Base-by-base conservation (phyloP, 2,113 vertebrate genomes). In the Lamprotornis superbus region DNA sequence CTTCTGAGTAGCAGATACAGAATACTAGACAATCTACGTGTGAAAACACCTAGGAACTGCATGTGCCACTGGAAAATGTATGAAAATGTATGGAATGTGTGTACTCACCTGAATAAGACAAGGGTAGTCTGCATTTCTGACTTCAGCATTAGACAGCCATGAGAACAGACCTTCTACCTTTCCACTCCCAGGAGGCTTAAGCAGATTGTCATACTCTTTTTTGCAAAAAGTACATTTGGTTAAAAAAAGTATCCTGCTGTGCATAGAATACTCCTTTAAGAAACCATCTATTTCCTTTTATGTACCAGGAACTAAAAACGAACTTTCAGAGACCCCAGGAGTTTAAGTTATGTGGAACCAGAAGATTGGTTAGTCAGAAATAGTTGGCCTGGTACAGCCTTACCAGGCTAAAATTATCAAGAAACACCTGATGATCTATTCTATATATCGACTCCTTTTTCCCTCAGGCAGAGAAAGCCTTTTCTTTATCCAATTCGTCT, bases 291-390 rank as follows among this genome's bases (percentile, higher is more conserved):
- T 50, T 67, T 67, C 37, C 18, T 44, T 77, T 71, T 12, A 21
- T 27, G 61, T 53, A 75, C 9, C 18, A 64, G 35, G 12, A 75
- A 59, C 30, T n/a, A 37, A 81, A 42, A 39, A 69, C 4, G 7
- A 81, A 4, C 10, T 68, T 79, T 37, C 0, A 0, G 2, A 69
- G 27, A 78, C 5, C 31, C 12, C 42, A 42, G 27, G 28, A 80
- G 22, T n/a, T 76, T n/a, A 22, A 60, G 9, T 8, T 60, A 30
- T 24, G 11, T 35, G 53, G 18, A 69, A 80, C 8, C 15, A 68
- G 37, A 39, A 59, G 10, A 18, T 2, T 47, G 2, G 10, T 42
- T 89, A 70, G 46, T 50, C 8, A 40, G 25, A 65, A 59, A 68
- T 30, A 22, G 18, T 8, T 44, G 42, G 42, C 42, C 42, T 44